Base-by-base conservation (phyloP, 2,888 invertebrate species). In the Cabera pusaria region DNA sequence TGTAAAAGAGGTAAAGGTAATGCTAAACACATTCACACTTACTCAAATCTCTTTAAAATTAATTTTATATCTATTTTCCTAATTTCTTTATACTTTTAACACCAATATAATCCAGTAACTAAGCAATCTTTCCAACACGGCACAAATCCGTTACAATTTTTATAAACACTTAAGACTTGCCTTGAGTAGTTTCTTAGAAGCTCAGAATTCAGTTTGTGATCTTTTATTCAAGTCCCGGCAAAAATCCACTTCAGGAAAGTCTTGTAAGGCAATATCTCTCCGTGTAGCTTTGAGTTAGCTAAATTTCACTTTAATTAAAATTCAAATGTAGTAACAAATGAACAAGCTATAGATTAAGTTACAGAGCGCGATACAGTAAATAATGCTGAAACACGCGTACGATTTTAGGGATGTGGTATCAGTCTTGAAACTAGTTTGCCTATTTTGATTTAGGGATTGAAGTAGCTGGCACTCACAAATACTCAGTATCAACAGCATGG, bases 291-390 rank as follows among this genome's bases (percentile, higher is more conserved):
- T 18, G 7, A 21, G 23, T 28, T 26, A 28, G 34, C 32, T 42
- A 3, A 14, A 14, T 26, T 36, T 20, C 10, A 24, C 17, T 41
- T 44, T 49, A 44, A 49, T 49, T 42, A 49, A 42, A 39, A 26
- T 36, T 36, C 24, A 35, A 41, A 41, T 27, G 32, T 26, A 21
- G 41, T 34, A 17, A 26, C 32, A 40, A 36, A 36, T 28, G 36
- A 36, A 44, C 38, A 29, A 25, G 33, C 27, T 21, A 26, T 39
- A 44, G 42, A 49, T 44, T 42, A 33, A 33, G 42, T 44, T 42
- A 34, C 44, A 42, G 41, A 36, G 32, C 24, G 32, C 31, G 43
- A 34, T 43, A 37, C 36, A 23, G 34, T 44, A 48, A 44, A 44
- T 38, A 43, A 38, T 44, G 24, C 31, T 31, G 35, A 6, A 25